Base-by-base conservation (phyloP, 1,140 invertebrate genomes). In the Bombus soroeensis region DNA sequence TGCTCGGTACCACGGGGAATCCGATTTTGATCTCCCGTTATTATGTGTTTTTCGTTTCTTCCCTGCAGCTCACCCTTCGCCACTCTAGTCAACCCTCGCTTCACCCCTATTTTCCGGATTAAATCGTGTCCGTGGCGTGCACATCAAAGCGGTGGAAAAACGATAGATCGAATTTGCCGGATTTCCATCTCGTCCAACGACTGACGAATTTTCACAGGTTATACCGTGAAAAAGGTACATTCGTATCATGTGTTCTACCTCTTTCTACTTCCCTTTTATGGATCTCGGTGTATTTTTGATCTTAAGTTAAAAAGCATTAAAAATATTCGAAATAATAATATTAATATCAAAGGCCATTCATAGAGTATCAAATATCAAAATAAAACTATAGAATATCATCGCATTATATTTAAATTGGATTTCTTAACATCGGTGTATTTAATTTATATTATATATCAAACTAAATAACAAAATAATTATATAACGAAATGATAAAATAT, bases 81-180 rank as follows among this genome's bases (percentile, higher is more conserved):
- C 64, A 1, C 25, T 39, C 9, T 5, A 12, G 18, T 9, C 9
- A 41, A 28, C 70, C 37, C 70, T 41, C 25, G 34, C 72, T 80
- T 18, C 34, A 28, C 53, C 53, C 53, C 53, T 75, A 75, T 88
- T 86, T 86, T 37, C 59, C 70, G 47, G 74, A 81, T 79, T 79
- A 70, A 85, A 88, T 82, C 87, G 68, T 62, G 74, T 85, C 76
- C 64, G 47, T 57, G 76, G 78, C 78, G 75, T 32, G 59, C 62
- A 70, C 86, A 87, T 83, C 81, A 89, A 83, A 83, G 85, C 87
- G 62, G 72, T 62, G 87, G 84, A 83, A 89, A 89, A 89, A 87
- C 88, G 88, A 81, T 87, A 87, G 82, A 89, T 89, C 88, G 86
- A 89, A 72, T 83, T 89, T 83, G 53, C 39, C 83, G 73, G 87